Percentiles rank a stretch among this genome's conserved stretches.
Evolutionary conservation across 2,888 invertebrate genomes (phyloP).

Genomic region (Drosophila nr. perissopoda): DNA sequence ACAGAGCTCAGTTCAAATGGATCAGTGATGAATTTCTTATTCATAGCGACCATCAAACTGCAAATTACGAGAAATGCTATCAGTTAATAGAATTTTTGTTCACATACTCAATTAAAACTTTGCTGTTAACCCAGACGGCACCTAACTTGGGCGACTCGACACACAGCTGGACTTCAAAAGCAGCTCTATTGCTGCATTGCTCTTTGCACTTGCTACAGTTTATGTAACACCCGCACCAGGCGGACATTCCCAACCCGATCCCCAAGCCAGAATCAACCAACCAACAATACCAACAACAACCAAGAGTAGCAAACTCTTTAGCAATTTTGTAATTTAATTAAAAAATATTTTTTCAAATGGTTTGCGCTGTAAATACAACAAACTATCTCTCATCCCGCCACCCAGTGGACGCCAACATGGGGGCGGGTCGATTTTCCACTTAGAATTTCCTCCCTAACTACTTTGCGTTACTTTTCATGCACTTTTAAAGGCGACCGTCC

Average conservation of each 20-base stretch:
- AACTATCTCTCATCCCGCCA: slow-evolving; percentile 53
- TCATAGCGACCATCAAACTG: neutral
- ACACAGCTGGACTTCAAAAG: slow-evolving; percentile 20
- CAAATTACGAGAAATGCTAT: neutral
- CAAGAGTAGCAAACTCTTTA: slow-evolving; percentile 70
- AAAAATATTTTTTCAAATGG: slow-evolving; percentile 81
- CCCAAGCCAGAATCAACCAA: slow-evolving; percentile 1
- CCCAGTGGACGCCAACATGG: slow-evolving; percentile 13
- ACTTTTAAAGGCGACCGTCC: slow-evolving; percentile 22
- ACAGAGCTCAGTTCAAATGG: neutral
- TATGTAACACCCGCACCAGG: slow-evolving; percentile 6
- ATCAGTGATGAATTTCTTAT: slow-evolving; percentile 1
- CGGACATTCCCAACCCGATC: neutral
- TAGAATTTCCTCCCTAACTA: slow-evolving; percentile 19
- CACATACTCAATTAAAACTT: slow-evolving; percentile 36
- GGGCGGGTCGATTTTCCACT: slow-evolving; percentile 29
- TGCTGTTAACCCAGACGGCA: neutral
- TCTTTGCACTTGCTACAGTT: slow-evolving; percentile 34
- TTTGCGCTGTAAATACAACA: slow-evolving; percentile 80
- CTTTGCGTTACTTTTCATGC: slow-evolving; percentile 60
- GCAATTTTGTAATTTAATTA: slow-evolving; percentile 81
- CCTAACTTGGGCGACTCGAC: slow-evolving; percentile 12
- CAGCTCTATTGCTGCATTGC: slow-evolving; percentile 22
- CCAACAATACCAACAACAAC: slow-evolving; percentile 19
- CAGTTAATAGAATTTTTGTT: slow-evolving; percentile 1